Evolutionary conservation across 2,797 vertebrate genomes (phyloP).

Genomic region (Spea hammondii): DNA sequence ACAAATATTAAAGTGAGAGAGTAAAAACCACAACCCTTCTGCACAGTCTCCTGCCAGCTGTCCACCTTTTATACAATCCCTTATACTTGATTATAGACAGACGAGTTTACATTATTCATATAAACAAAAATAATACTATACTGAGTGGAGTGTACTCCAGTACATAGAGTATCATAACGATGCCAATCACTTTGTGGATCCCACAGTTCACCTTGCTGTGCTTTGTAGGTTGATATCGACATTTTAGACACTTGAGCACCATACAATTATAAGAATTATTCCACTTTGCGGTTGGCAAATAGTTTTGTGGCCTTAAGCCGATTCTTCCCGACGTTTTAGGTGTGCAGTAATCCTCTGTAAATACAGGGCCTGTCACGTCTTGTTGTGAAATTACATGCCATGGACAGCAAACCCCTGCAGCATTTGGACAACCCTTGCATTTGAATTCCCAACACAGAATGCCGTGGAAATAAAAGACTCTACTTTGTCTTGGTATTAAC

Average conservation of each 20-base stretch:
- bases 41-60: too few species aligned
- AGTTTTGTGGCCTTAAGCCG: slow-evolving; percentile 25
- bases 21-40: too few species aligned
- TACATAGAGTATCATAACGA: too few species aligned
- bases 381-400: slow-evolving; percentile 44
- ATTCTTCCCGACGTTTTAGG: slow-evolving; percentile 33
- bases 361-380: slow-evolving; percentile 50
- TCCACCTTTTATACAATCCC: too few species aligned
- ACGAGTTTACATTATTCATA: too few species aligned
- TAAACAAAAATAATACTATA: too few species aligned
- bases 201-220: not conserved
- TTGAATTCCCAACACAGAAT: not conserved
- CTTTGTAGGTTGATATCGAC: slow-evolving; percentile 2
- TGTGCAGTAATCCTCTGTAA: slow-evolving; percentile 56
- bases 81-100: too few species aligned
- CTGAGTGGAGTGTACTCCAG: too few species aligned
- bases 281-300: slow-evolving; percentile 15
- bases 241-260: slow-evolving; percentile 11
- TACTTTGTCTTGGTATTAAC: too few species aligned
- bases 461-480: too few species aligned
- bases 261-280: slow-evolving; percentile 15
- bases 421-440: not conserved
- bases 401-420: slow-evolving; percentile 30
- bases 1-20: too few species aligned
- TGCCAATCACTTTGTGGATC: not conserved